A percentile compares a stretch with the other conserved stretches of the same genome.
phyloP scores from a whole-genome alignment of 2,797 vertebrate species.

The Tadarida brasiliensis region DNA sequence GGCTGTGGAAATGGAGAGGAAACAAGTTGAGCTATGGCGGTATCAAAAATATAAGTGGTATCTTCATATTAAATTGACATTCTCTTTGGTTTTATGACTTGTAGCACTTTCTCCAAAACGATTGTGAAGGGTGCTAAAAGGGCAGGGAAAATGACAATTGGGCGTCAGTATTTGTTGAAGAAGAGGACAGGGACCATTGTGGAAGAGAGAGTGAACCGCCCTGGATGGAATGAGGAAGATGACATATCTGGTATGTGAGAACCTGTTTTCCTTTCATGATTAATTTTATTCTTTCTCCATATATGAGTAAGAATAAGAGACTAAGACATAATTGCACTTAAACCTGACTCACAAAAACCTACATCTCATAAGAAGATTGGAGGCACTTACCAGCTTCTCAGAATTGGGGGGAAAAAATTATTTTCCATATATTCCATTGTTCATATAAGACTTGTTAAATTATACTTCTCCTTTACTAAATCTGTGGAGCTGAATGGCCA shows the following conservation, averaged over 20 bases:
- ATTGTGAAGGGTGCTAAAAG: constrained; percentile 97
- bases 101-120: constrained; percentile 97
- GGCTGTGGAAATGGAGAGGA: not conserved
- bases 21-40: not conserved
- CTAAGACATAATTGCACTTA: not conserved
- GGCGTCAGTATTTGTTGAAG: constrained; percentile 94
- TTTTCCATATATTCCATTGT: constrained; percentile 58
- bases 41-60: constrained; percentile 38
- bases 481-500: not conserved
- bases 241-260: constrained; percentile 94
- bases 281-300: constrained; percentile 29
- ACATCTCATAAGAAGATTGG: not conserved
- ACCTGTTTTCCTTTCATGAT: constrained; percentile 7
- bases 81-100: constrained; percentile 78
- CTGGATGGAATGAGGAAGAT: constrained; percentile 96
- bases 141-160: constrained; percentile 99
- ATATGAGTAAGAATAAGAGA: constrained; percentile 39
- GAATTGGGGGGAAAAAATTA: not conserved
- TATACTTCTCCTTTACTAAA: constrained; percentile 38
- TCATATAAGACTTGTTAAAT: constrained; percentile 48
- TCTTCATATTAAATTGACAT: constrained; percentile 61
- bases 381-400: constrained; percentile 30
- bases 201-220: constrained; percentile 93
- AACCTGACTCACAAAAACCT: constrained; percentile 26
- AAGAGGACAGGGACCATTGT: constrained; percentile 91